Evolutionary conservation across 2,113 vertebrate genomes (phyloP).

Genomic region (Gobio gobio): DNA sequence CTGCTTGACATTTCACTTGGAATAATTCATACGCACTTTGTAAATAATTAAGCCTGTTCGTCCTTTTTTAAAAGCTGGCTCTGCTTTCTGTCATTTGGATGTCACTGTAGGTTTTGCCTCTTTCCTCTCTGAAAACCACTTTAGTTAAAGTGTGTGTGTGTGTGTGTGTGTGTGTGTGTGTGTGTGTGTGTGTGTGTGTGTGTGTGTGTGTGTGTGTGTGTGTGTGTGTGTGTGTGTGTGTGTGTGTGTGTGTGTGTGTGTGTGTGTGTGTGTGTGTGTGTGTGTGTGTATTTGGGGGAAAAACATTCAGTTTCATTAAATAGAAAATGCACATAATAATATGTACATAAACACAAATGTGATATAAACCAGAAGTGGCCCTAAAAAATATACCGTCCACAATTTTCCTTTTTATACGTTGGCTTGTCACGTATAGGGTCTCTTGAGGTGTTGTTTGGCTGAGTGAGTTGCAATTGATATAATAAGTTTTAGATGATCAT

Average conservation of each 20-base stretch:
- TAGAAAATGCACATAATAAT: not conserved
- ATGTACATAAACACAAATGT: not conserved
- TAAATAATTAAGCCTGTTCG: conserved; percentile 69
- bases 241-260: conserved; percentile 25
- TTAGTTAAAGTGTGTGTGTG: conserved; percentile 23
- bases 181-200: conserved; percentile 33
- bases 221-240: conserved; percentile 25
- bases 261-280: conserved; percentile 28
- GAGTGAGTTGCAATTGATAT: conserved; percentile 14
- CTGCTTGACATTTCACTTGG: conserved; percentile 65
- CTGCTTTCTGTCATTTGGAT: conserved; percentile 47
- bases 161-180: conserved; percentile 26
- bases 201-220: conserved; percentile 23
- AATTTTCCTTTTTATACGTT: not conserved
- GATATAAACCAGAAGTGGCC: not conserved
- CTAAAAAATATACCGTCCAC: not conserved
- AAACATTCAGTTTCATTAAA: not conserved
- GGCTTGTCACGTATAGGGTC: not conserved
- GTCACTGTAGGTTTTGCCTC: conserved; percentile 33
- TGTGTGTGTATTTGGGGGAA: not conserved
- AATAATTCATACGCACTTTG: conserved; percentile 72
- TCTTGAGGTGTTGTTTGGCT: not conserved
- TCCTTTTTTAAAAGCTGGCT: conserved; percentile 52
- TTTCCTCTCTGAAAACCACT: conserved; percentile 1
- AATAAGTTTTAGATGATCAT: conserved; percentile 15